Evolutionary conservation across 2,888 invertebrate genomes (phyloP).

Genomic region (Microctonus brassicae): DNA sequence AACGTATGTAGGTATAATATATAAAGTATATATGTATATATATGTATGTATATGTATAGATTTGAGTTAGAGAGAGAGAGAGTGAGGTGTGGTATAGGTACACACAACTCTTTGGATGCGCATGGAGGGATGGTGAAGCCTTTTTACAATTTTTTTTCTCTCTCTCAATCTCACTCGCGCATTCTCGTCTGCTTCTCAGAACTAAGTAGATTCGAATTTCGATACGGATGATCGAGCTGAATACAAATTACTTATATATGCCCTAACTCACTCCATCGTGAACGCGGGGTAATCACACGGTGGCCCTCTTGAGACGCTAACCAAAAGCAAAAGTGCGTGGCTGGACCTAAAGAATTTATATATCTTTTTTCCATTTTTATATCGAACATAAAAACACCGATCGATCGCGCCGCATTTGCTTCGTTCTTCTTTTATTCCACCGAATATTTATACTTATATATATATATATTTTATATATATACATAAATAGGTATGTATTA

Average conservation of each 20-base stretch:
- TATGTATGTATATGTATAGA: neutral
- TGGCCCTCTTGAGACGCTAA: conserved; percentile 58
- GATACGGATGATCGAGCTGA: conserved; percentile 70
- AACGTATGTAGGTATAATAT: conserved; percentile 20
- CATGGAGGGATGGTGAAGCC: conserved; percentile 5
- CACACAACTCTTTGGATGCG: conserved; percentile 18
- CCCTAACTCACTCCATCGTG: conserved; percentile 56
- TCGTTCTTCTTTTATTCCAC: neutral
- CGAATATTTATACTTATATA: conserved; percentile 13
- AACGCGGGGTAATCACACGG: conserved; percentile 66
- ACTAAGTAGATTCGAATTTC: conserved; percentile 71
- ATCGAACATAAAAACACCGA: conserved; percentile 29
- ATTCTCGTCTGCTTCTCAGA: conserved; percentile 61
- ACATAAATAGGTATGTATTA: neutral
- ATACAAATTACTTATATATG: conserved; percentile 70
- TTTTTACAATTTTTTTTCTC: conserved; percentile 19
- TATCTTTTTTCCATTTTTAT: conserved; percentile 40
- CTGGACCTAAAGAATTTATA: conserved; percentile 44
- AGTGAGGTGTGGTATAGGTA: conserved; percentile 17
- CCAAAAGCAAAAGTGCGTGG: conserved; percentile 63
- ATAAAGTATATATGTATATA: neutral
- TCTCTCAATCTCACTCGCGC: neutral
- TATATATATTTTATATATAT: neutral
- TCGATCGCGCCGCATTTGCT: conserved; percentile 7
- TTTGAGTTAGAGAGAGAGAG: conserved; percentile 36